A percentile compares a stretch with the other conserved stretches of the same genome.
Evolutionary conservation across 2,888 invertebrate species (phyloP).

Genomic region (Drosophila rubida): DNA sequence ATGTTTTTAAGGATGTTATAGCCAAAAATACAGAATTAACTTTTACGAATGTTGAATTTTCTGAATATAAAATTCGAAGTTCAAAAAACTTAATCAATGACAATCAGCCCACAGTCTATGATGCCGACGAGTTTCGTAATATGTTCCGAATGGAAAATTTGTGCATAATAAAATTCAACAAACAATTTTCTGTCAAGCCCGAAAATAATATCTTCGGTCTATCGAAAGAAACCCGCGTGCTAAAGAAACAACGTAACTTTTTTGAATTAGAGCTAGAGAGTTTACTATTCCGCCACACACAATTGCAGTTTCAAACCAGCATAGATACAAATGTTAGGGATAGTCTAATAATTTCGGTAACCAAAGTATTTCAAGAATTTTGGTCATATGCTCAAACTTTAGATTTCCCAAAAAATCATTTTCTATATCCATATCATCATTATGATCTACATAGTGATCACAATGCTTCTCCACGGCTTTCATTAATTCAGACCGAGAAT

Average conservation of each 20-base stretch:
- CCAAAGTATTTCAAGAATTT: slow-evolving; percentile 79
- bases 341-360: slow-evolving; percentile 57
- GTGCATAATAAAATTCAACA: slow-evolving; percentile 21
- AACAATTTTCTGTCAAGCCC: not conserved
- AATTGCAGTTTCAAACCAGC: slow-evolving; percentile 57
- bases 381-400: slow-evolving; percentile 79
- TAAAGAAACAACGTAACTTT: slow-evolving; percentile 66
- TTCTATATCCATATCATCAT: slow-evolving; percentile 71
- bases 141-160: slow-evolving; percentile 64
- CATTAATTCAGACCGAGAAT: slow-evolving; percentile 62
- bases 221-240: slow-evolving; percentile 40
- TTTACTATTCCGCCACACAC: slow-evolving; percentile 72
- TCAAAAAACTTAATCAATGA: slow-evolving; percentile 53
- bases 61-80: slow-evolving; percentile 76
- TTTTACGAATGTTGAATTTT: slow-evolving; percentile 75
- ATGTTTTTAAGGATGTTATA: slow-evolving; percentile 73
- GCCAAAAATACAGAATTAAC: slow-evolving; percentile 78
- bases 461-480: slow-evolving; percentile 16
- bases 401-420: slow-evolving; percentile 74
- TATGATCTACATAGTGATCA: slow-evolving; percentile 60
- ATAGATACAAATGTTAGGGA: slow-evolving; percentile 1
- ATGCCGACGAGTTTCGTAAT: slow-evolving; percentile 27
- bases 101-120: slow-evolving; percentile 33
- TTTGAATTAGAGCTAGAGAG: slow-evolving; percentile 79
- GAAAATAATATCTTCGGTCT: slow-evolving; percentile 57